Base-by-base conservation (phyloP, 2,888 invertebrate species). In the Sussaba pulchella region DNA sequence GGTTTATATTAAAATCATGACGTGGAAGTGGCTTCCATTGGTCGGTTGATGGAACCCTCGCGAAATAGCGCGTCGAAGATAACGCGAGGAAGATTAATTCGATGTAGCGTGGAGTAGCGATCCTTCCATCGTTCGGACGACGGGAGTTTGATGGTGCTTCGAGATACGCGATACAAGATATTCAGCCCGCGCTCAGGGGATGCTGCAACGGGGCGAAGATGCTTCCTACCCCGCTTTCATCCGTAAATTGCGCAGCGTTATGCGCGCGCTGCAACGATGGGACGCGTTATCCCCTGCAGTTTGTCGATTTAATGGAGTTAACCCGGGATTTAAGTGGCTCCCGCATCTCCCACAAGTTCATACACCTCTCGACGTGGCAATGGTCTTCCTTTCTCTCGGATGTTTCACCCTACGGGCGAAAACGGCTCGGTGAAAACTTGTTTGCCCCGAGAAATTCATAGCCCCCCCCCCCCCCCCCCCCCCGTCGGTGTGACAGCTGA, bases 231-330 rank as follows among this genome's bases (percentile, higher is more conserved):
- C 2, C 21, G 19, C 54, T 26, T 50, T 54, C 24, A 26, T 17
- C 21, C n/a, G 64, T 54, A 41, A 76, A 75, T 52, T 71, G 76
- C 19, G 57, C 43, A 17, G 52, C 69, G 52, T 52, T 41, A 41
- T 41, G 52, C 24, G 59, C 9, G n/a, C 12, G 43, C 36, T 39
- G 64, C 52, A 50, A 73, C 64, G 39, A 43, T 52, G 52, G 59
- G 57, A 50, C 64, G 57, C 43, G 69, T 75, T 80, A 76, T 50
- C 57, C 70, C 50, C 70, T 78, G 76, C 67, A 61, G 64, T 54
- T 81, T 59, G 73, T 78, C 76, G 81, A 80, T 85, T 86, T 85
- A 85, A 85, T 83, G 77, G 84, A 86, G 85, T 87, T 86, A 86
- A 84, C 84, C 67, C 67, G 70, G 77, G 31, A 70, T 72, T 84